Conservation (phyloP, 2,113 vertebrate genomes). For the Oreochromis tanganicae region DNA sequence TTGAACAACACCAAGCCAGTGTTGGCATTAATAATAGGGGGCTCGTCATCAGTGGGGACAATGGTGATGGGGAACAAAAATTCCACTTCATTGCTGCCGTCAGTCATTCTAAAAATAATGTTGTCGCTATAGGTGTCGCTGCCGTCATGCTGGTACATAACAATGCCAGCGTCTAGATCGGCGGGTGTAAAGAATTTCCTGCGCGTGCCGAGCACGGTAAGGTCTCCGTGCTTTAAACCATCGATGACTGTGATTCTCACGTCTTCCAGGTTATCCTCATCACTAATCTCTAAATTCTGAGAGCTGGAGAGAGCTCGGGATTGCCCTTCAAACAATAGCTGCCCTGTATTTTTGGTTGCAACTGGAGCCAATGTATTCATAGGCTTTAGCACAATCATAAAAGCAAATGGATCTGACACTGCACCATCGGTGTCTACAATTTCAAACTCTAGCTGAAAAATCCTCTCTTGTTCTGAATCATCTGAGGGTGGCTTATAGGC, state of each 20-base stretch:
- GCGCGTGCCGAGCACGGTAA: slow-evolving; percentile 59
- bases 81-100: slow-evolving; percentile 74
- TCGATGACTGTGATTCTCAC: slow-evolving; percentile 68
- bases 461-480: slow-evolving; percentile 65
- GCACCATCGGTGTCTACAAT: slow-evolving; percentile 72
- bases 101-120: slow-evolving; percentile 76
- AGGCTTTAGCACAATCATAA: slow-evolving; percentile 79
- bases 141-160: slow-evolving; percentile 79
- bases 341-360: slow-evolving; percentile 70
- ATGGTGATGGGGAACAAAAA: slow-evolving; percentile 80
- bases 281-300: slow-evolving; percentile 74
- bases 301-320: slow-evolving; percentile 69
- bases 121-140: slow-evolving; percentile 82
- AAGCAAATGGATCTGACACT: slow-evolving; percentile 77
- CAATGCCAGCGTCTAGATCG: slow-evolving; percentile 69
- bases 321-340: slow-evolving; percentile 80
- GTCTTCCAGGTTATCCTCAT: slow-evolving; percentile 75
- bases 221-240: slow-evolving; percentile 73
- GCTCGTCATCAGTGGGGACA: slow-evolving; percentile 78
- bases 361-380: slow-evolving; percentile 76
- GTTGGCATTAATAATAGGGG: slow-evolving; percentile 74
- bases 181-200: slow-evolving; percentile 70
- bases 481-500: slow-evolving; percentile 75
- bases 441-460: slow-evolving; percentile 80
- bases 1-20: slow-evolving; percentile 70